Percentiles rank a stretch among this genome's conserved stretches.
Evolutionary conservation across 2,797 vertebrate genomes (phyloP).

Genomic region (Aulostomus chinensis): DNA sequence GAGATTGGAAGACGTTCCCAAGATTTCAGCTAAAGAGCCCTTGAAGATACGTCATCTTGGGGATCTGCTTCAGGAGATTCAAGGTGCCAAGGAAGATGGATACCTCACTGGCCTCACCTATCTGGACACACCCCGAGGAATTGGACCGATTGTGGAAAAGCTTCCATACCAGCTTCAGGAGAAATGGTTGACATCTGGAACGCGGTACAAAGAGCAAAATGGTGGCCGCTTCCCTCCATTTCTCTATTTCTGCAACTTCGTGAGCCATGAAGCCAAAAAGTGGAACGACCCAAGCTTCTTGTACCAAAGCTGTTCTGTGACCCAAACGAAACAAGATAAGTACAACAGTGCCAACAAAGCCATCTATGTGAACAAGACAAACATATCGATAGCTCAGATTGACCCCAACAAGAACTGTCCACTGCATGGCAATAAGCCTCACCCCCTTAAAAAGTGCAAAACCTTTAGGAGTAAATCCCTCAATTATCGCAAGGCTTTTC

Average conservation of each 20-base stretch:
- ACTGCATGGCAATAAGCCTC: constrained; percentile 26
- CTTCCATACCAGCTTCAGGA: constrained; percentile 33
- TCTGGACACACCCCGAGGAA: constrained; percentile 19
- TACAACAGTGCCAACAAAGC: not conserved
- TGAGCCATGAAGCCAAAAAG: constrained; percentile 22
- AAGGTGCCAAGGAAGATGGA: constrained; percentile 23
- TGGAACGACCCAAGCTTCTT: constrained; percentile 26
- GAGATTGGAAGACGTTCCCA: too few species aligned
- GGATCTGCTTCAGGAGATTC: constrained; percentile 30
- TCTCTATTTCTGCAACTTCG: constrained; percentile 15
- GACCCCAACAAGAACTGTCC: constrained; percentile 13
- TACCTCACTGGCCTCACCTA: constrained; percentile 19
- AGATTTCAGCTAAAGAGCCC: too few species aligned
- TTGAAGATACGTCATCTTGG: constrained; percentile 23
- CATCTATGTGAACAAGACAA: constrained; percentile 1
- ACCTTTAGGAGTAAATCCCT: constrained; percentile 14
- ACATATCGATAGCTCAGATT: not conserved
- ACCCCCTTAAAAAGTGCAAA: constrained; percentile 22
- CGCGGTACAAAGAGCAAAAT: constrained; percentile 21
- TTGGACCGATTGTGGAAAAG: constrained; percentile 16
- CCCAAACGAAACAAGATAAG: too few species aligned
- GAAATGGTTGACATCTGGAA: constrained; percentile 23
- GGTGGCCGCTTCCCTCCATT: constrained; percentile 24
- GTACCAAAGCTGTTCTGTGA: too few species aligned
- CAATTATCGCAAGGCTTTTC: constrained; percentile 16